These are phyloP conservation scores for Aradophagus sp. DNA, from an alignment of 1,140 invertebrate genomes.

Conservation along the genomic window DNA sequence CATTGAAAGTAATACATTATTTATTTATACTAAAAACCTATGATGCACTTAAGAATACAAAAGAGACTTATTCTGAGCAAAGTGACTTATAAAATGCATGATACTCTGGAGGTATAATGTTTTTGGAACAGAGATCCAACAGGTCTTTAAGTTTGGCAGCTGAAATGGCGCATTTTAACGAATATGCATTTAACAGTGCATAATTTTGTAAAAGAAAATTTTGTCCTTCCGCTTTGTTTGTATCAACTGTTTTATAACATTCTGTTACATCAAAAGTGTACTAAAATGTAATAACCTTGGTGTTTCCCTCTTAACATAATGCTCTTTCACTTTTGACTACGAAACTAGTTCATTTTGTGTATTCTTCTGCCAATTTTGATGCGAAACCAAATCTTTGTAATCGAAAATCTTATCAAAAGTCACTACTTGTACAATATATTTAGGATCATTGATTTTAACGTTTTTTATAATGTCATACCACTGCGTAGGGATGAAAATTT, in stretches of 20 bases:
- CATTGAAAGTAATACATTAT: too few relatives aligned
- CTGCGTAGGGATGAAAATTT: conserved; percentile 20
- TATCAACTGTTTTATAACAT: too few relatives aligned
- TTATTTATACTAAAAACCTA: too few relatives aligned
- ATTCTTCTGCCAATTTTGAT: conserved; percentile 24
- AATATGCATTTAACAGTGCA: conserved; percentile 12
- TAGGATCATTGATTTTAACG: conserved; percentile 20
- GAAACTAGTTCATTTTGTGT: conserved; percentile 7
- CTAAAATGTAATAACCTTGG: conserved; percentile 17
- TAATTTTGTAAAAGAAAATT: conserved; percentile 6
- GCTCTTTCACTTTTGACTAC: conserved; percentile 18
- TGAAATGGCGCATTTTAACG: conserved; percentile 16
- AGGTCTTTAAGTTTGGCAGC: conserved; percentile 17
- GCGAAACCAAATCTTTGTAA: conserved; percentile 21
- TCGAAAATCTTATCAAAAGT: conserved; percentile 6
- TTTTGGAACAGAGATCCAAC: conserved; percentile 19
- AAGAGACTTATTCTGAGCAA: too few relatives aligned
- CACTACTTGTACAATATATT: conserved; percentile 9
- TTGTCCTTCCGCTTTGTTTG: too few relatives aligned
- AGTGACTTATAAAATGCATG: conserved; percentile 17
- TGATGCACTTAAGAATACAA: too few relatives aligned
- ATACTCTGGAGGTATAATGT: conserved; percentile 19
- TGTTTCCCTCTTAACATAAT: conserved; percentile 3
- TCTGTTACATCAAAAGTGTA: too few relatives aligned
- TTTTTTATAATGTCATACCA: conserved; percentile 26